Percentiles rank a stretch among this genome's conserved stretches.
These are phyloP conservation scores for Bothrops jararaca DNA, from an alignment of 2,113 vertebrate species.

Conservation along the genomic window DNA sequence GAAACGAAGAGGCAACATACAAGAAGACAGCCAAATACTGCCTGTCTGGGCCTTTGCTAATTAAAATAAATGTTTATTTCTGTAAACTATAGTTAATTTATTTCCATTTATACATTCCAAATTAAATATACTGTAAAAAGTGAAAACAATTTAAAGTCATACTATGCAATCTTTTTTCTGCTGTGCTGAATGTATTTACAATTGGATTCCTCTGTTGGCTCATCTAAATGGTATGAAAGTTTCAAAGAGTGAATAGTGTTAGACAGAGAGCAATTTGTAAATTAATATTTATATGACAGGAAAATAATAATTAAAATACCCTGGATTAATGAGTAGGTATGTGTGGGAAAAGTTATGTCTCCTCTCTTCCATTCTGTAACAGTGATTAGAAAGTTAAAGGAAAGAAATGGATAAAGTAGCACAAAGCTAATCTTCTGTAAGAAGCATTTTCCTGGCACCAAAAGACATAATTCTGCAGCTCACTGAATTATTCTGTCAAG, in stretches of 20 bases:
- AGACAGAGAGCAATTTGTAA: neutral
- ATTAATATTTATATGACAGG: constrained; percentile 6
- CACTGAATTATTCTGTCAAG: constrained; percentile 13
- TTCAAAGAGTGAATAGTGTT: neutral
- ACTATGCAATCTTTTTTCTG: constrained; percentile 34
- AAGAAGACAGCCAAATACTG: constrained; percentile 43
- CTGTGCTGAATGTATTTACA: constrained; percentile 3
- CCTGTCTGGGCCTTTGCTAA: constrained; percentile 29
- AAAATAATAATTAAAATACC: neutral
- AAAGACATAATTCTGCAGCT: constrained; percentile 1
- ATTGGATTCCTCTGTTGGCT: constrained; percentile 8
- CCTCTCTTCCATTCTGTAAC: neutral
- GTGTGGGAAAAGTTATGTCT: neutral
- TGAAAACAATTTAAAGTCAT: constrained; percentile 34
- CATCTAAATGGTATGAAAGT: neutral
- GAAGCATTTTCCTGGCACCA: neutral
- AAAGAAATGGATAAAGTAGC: neutral
- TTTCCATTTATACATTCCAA: constrained; percentile 52
- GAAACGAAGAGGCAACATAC: constrained; percentile 38
- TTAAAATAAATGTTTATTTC: constrained; percentile 55
- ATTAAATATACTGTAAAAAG: constrained; percentile 56
- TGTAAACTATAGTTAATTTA: constrained; percentile 49
- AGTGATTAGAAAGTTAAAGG: neutral
- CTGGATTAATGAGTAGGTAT: neutral
- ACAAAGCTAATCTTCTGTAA: neutral